Evolutionary conservation across 1,140 invertebrate species (phyloP).

Genomic region (Limonius californicus): DNA sequence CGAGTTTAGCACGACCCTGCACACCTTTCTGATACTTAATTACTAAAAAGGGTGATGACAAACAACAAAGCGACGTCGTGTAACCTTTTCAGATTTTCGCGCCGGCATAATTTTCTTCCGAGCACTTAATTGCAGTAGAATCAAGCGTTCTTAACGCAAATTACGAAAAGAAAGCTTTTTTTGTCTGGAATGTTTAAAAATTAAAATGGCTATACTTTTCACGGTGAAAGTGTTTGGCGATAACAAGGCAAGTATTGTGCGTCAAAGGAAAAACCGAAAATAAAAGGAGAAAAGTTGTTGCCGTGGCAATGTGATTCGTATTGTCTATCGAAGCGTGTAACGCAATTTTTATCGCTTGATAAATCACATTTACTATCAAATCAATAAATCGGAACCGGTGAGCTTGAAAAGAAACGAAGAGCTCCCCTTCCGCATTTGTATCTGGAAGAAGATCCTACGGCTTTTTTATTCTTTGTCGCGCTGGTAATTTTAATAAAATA

Average conservation of each 20-base stretch:
- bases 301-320: neutral
- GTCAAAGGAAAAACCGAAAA: neutral
- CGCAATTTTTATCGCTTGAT: constrained; percentile 28
- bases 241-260: no score
- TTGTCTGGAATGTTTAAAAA: no score
- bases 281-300: neutral
- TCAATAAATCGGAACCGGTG: constrained; percentile 22
- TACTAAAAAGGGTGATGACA: neutral
- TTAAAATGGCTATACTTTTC: no score
- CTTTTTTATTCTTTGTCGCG: no score
- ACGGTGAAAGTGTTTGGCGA: no score
- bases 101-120: no score
- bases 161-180: no score
- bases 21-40: neutral
- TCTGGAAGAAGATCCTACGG: neutral
- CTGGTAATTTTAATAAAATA: no score
- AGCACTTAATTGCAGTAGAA: no score
- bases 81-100: neutral
- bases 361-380: constrained; percentile 31
- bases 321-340: constrained; percentile 25
- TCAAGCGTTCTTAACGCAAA: no score
- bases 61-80: neutral
- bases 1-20: neutral
- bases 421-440: neutral
- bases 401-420: neutral